Conservation (phyloP, 2,797 vertebrate species). For the Ibycter americanus region DNA sequence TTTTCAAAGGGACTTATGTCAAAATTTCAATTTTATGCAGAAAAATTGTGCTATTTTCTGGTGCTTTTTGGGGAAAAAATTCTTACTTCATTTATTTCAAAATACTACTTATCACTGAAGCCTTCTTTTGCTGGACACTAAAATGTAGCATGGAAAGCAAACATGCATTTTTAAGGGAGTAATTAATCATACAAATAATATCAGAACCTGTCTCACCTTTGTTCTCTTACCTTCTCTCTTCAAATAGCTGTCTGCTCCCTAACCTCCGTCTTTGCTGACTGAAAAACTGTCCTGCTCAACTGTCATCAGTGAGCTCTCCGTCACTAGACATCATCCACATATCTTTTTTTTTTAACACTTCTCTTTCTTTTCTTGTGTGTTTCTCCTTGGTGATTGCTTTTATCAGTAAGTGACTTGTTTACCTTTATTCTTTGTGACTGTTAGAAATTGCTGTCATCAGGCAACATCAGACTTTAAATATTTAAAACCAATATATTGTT, state of each 20-base stretch:
- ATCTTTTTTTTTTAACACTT: not conserved
- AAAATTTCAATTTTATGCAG: not conserved
- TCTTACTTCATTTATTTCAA: not conserved
- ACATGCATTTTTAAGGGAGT: not conserved
- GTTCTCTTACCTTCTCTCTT: not conserved
- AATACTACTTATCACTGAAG: not conserved
- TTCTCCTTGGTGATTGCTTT: not conserved
- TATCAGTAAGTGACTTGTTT: not conserved
- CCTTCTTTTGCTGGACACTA: not conserved
- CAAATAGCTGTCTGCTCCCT: not conserved
- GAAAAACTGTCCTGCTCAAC: not conserved
- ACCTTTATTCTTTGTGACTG: not conserved
- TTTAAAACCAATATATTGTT: not conserved
- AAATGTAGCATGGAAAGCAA: not conserved
- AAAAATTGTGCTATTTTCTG: not conserved
- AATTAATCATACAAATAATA: not conserved
- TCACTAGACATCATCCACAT: not conserved
- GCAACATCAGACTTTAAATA: not conserved
- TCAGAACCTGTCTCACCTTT: not conserved
- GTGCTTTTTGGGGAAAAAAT: not conserved
- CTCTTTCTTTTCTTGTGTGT: not conserved
- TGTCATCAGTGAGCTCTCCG: not conserved
- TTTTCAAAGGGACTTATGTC: not conserved
- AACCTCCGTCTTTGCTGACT: not conserved
- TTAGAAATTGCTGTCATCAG: not conserved